These are phyloP conservation scores for Physeter macrocephalus DNA, from an alignment of 2,113 vertebrate species.

Conservation along the genomic window DNA sequence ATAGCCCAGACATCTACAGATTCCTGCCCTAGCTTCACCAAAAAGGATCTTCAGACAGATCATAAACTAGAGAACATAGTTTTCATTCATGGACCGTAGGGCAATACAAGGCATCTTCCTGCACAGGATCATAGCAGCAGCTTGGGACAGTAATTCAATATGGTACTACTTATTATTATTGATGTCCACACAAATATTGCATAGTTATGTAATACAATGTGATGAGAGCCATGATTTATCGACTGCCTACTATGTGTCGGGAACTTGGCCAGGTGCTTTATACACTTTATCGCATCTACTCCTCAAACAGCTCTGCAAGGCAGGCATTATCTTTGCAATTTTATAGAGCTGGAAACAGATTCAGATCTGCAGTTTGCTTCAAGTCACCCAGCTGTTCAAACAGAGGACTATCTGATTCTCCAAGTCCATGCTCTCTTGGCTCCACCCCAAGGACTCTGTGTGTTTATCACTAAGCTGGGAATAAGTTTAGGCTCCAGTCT, in stretches of 20 bases:
- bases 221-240: background rate
- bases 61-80: background rate
- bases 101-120: background rate
- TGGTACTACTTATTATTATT: background rate
- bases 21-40: background rate
- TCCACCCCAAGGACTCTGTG: background rate
- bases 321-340: background rate
- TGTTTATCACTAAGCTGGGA: background rate
- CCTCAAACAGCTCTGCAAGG: background rate
- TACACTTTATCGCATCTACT: background rate
- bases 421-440: background rate
- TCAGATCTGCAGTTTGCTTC: background rate
- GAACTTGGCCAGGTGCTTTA: background rate
- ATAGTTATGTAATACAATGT: background rate
- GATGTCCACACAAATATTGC: background rate
- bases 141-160: background rate
- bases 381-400: constrained; percentile 1
- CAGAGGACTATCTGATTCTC: background rate
- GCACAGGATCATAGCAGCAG: background rate
- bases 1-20: background rate
- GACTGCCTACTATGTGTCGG: background rate
- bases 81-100: background rate
- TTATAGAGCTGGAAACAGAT: background rate
- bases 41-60: background rate
- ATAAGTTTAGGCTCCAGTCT: background rate